These are phyloP conservation scores for Drosophila mimetica DNA, from an alignment of 2,888 invertebrate genomes.

Conservation along the genomic window DNA sequence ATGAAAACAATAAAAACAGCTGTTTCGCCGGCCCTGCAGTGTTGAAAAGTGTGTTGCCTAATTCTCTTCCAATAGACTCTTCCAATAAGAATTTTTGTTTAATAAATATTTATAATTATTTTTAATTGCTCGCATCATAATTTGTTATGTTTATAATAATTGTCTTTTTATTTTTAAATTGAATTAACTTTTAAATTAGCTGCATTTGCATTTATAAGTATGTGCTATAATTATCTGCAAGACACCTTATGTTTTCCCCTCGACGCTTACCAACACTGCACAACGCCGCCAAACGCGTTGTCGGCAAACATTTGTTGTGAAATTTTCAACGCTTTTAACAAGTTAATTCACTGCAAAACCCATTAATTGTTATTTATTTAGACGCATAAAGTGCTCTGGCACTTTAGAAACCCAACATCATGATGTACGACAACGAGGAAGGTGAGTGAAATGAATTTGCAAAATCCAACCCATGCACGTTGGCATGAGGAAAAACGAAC, in stretches of 20 bases:
- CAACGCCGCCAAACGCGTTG: constrained; percentile 53
- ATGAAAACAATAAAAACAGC: constrained; percentile 52
- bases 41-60: constrained; percentile 14
- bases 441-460: constrained; percentile 65
- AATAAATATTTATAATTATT: no score
- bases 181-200: neutral
- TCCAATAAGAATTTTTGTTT: neutral
- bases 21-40: constrained; percentile 38
- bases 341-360: neutral
- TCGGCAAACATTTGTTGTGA: constrained; percentile 39
- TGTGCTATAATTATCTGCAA: neutral
- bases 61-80: no score
- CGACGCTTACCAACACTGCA: constrained; percentile 16
- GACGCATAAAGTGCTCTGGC: constrained; percentile 40
- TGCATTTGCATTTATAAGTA: neutral
- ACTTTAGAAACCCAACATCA: constrained; percentile 49
- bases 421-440: constrained; percentile 84
- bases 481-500: constrained; percentile 48
- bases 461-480: constrained; percentile 34
- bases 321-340: constrained; percentile 18
- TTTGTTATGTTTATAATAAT: no score
- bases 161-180: neutral
- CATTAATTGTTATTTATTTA: neutral
- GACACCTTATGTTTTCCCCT: neutral
- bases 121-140: neutral